Evolutionary conservation across 2,797 vertebrate genomes (phyloP).

Genomic region (Lutjanus argentimaculatus): DNA sequence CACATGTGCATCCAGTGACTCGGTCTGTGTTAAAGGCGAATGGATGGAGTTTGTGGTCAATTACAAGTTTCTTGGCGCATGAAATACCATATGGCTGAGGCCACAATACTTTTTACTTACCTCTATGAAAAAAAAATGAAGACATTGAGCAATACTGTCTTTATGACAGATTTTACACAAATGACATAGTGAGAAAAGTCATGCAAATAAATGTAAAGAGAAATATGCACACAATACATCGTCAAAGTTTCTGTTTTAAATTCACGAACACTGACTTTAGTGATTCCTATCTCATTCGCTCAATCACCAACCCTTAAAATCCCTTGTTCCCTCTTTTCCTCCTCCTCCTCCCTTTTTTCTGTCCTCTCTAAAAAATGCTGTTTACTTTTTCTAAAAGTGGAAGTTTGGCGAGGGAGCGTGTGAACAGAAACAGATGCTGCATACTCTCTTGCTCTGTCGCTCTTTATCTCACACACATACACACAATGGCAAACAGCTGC

Average conservation of each 20-base stretch:
- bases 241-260: neutral
- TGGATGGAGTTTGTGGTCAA: conserved; percentile 1
- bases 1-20: neutral
- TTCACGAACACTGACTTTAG: neutral
- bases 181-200: neutral
- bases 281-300: conserved; percentile 16
- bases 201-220: neutral
- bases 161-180: neutral
- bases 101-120: neutral
- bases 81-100: neutral
- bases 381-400: conserved; percentile 86
- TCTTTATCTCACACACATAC: conserved; percentile 41
- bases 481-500: conserved; percentile 77
- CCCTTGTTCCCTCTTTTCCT: conserved; percentile 28
- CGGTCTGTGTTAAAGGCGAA: conserved; percentile 3
- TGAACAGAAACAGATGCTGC: conserved; percentile 86
- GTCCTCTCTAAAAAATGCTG: conserved; percentile 57
- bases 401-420: conserved; percentile 81
- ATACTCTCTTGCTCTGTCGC: conserved; percentile 61
- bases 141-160: neutral
- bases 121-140: neutral
- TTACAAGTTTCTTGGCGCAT: neutral
- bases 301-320: conserved; percentile 35
- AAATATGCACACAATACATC: neutral
- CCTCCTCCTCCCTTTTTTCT: conserved; percentile 12